Evolutionary conservation across 2,888 invertebrate genomes (phyloP).

Genomic region (Dasysyrphus albostriatus): DNA sequence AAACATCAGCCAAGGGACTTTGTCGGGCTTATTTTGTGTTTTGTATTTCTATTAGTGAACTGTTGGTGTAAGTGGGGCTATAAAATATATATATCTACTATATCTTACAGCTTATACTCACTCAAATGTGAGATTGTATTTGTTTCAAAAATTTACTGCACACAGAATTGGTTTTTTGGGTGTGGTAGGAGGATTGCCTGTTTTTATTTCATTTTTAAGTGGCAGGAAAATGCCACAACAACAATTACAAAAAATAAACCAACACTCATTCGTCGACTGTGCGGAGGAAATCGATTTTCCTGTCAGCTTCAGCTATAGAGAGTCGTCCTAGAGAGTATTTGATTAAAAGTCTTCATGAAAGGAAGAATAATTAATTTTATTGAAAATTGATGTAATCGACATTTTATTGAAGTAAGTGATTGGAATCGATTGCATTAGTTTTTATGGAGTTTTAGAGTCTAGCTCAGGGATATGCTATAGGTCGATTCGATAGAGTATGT

Average conservation of each 20-base stretch:
- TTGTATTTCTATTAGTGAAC: slow-evolving; percentile 5
- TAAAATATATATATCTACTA: slow-evolving; percentile 28
- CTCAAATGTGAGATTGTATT: slow-evolving; percentile 39
- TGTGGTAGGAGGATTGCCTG: slow-evolving; percentile 26
- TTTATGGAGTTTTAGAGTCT: background rate
- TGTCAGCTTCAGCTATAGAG: background rate
- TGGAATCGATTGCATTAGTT: slow-evolving; percentile 19
- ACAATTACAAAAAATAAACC: background rate
- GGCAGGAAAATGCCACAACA: slow-evolving; percentile 8
- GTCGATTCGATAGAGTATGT: no score
- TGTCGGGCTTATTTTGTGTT: slow-evolving; percentile 20
- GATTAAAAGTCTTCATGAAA: slow-evolving; percentile 14
- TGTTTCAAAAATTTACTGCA: slow-evolving; percentile 40
- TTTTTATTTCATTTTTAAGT: slow-evolving; percentile 12
- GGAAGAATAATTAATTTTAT: slow-evolving; percentile 41
- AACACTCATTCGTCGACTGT: slow-evolving; percentile 8
- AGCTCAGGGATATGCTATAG: background rate
- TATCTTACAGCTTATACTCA: slow-evolving; percentile 5
- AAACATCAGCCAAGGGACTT: slow-evolving; percentile 26
- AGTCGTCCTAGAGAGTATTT: background rate
- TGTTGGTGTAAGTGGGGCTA: slow-evolving; percentile 36
- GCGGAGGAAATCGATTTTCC: slow-evolving; percentile 53
- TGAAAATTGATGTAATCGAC: slow-evolving; percentile 50
- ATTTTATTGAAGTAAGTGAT: slow-evolving; percentile 18
- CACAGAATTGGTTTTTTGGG: slow-evolving; percentile 45